Evolutionary conservation across 2,797 vertebrate species (phyloP), one percentile per base, ranked within the genome.

Genomic region (Pseudochaenichthys georgianus): DNA sequence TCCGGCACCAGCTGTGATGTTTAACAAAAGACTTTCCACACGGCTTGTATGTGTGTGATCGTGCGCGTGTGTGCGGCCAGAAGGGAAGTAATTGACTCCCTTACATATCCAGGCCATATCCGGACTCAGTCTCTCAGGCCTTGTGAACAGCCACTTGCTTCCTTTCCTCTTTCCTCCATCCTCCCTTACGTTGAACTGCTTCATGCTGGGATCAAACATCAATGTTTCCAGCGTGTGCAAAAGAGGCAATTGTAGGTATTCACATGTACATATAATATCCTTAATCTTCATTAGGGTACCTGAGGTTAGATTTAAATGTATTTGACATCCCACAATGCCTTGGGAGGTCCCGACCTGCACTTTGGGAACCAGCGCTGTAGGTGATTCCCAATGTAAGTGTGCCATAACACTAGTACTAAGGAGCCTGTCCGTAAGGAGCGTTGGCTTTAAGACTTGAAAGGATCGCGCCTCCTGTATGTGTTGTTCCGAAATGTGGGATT

Each of bases 101-200:
- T 88, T 91, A 87, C 84, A 84, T 92, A 87, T 93, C 90, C 88
- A 88, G 89, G 78, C 84, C 82, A 87, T 90, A 91, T 94, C 92
- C 90, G 89, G 93, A 87, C 87, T 90, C 81, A 79, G 86, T 92
- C 92, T 94, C 90, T 43, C 58, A 90, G 89, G 86, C 78, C 87
- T 82, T 77, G 75, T 86, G 91, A 92, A 92, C 82, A 78, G 87
- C 85, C 75, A 82, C 70, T 69, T 87, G 87, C 85, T 85, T 79
- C 69, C 67, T 80, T 58, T 77, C 47, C 59, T 75, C 63, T 67
- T 23, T 80, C 73, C 73, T 84, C 61, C 43, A 45, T 78, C 51
- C 38, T 19, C 12, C 52, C 0, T 11, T 46, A 13, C 13, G 0
- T 48, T 23, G n/a, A 23, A 12, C 15, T 64, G 28, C 48, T 47